A percentile compares a stretch with the other conserved stretches of the same genome.
Conservation (phyloP, 2,797 vertebrate genomes). For the Carcharodon carcharias region DNA sequence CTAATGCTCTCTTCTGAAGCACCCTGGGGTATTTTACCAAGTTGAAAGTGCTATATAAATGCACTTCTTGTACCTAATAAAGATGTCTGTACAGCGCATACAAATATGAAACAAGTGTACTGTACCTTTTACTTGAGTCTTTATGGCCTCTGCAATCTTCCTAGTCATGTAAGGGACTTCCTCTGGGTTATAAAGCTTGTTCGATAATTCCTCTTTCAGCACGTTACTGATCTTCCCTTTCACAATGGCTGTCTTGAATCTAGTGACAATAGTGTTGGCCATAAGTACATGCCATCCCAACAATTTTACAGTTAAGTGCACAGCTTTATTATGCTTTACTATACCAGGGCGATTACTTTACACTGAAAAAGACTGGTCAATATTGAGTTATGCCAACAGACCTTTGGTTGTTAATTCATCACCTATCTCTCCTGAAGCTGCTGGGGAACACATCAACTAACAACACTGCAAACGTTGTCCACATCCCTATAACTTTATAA, state of each 20-base stretch:
- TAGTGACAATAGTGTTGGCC: slow-evolving; percentile 43
- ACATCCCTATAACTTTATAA: neutral
- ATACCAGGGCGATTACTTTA: neutral
- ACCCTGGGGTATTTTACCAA: neutral
- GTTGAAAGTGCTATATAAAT: neutral
- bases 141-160: slow-evolving; percentile 72
- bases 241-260: slow-evolving; percentile 73
- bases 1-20: neutral
- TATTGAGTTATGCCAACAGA: neutral
- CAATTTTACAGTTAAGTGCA: slow-evolving; percentile 11
- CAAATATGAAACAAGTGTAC: neutral
- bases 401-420: neutral
- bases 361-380: neutral
- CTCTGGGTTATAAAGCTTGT: slow-evolving; percentile 65
- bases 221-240: slow-evolving; percentile 73
- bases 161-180: slow-evolving; percentile 62
- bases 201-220: slow-evolving; percentile 69
- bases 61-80: no score
- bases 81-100: neutral
- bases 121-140: slow-evolving; percentile 79
- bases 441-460: neutral
- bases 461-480: neutral
- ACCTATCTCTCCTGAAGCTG: neutral
- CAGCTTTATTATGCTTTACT: fast-evolving
- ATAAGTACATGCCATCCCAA: neutral